A percentile compares a stretch with the other conserved stretches of the same genome.
Conservation (phyloP, 2,113 vertebrate genomes). For the Leptosomus discolor region DNA sequence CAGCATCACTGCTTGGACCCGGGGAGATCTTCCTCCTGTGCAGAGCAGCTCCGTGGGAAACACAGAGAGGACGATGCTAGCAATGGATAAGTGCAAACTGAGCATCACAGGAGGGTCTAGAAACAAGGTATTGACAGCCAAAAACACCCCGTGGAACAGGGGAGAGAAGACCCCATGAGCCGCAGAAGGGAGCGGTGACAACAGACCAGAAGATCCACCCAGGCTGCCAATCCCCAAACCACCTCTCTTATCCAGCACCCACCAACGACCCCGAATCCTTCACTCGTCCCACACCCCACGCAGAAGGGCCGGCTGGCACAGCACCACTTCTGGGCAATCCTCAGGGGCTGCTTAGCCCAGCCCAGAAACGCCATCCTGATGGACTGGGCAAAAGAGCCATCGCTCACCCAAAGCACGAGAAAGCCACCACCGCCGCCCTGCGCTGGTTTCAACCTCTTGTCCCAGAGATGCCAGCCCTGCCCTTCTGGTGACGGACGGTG, state of each 20-base stretch:
- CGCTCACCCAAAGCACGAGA: neutral
- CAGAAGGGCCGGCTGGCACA: neutral
- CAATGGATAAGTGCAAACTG: neutral
- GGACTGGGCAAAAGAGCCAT: neutral
- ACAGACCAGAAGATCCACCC: neutral
- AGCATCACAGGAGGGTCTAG: neutral
- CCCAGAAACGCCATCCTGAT: neutral
- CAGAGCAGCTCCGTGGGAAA: neutral
- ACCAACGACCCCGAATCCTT: neutral
- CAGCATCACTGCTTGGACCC: neutral
- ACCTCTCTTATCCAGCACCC: neutral
- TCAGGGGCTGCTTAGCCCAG: neutral
- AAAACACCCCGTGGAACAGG: neutral
- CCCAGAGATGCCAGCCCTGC: neutral
- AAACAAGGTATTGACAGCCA: neutral
- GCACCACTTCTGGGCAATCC: neutral
- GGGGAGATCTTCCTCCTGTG: neutral
- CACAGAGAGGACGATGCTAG: neutral
- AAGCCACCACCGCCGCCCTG: neutral
- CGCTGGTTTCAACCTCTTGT: neutral
- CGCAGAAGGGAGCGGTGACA: neutral
- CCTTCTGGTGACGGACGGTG: neutral
- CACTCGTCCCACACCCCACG: accelerated
- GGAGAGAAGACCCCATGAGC: neutral
- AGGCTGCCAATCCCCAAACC: neutral